phyloP scores from a whole-genome alignment of 2,888 invertebrate genomes.

The Ligdia adustata region DNA sequence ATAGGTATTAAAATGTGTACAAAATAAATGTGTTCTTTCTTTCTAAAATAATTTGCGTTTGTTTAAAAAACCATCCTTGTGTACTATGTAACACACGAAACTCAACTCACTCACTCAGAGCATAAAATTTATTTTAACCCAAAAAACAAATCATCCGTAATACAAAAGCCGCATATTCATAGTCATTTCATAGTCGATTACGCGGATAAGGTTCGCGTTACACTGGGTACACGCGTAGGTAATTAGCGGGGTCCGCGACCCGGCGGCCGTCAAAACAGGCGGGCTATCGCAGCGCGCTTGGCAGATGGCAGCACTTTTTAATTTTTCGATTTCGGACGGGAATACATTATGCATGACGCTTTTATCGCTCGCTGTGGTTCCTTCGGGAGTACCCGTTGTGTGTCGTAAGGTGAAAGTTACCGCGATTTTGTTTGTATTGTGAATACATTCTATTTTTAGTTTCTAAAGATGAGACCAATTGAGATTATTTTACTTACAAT shows the following conservation, averaged over 20 bases:
- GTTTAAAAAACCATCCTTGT: too few species aligned
- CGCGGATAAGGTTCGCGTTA: slow-evolving; percentile 39
- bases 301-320: slow-evolving; percentile 79
- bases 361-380: slow-evolving; percentile 80
- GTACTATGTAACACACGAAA: too few species aligned
- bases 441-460: too few species aligned
- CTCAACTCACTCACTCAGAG: too few species aligned
- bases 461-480: too few species aligned
- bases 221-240: slow-evolving; percentile 43
- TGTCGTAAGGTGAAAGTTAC: slow-evolving; percentile 33
- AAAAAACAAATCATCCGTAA: neutral
- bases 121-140: too few species aligned
- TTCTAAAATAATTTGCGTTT: too few species aligned
- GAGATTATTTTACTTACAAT: too few species aligned
- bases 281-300: slow-evolving; percentile 65
- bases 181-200: slow-evolving; percentile 29
- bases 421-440: too few species aligned
- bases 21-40: too few species aligned
- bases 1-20: too few species aligned
- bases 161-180: slow-evolving; percentile 15
- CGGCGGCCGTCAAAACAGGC: slow-evolving; percentile 51
- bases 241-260: slow-evolving; percentile 64
- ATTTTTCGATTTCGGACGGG: slow-evolving; percentile 83
- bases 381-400: slow-evolving; percentile 65
- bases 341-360: slow-evolving; percentile 81